A percentile compares a stretch with the other conserved stretches of the same genome.
Conservation (phyloP, 2,113 vertebrate genomes). For the Panthera uncia region DNA sequence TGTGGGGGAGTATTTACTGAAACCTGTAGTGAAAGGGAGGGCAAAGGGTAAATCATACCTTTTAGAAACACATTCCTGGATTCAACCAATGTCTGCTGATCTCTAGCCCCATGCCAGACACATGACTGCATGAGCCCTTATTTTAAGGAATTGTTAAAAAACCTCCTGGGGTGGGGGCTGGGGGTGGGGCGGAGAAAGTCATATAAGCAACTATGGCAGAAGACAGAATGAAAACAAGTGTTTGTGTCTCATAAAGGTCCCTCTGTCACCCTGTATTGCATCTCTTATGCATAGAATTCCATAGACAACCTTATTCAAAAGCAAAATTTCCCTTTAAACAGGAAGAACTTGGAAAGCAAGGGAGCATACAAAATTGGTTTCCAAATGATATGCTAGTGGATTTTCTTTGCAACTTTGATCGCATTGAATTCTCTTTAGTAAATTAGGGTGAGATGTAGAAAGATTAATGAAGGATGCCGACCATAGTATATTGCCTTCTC, state of each 20-base stretch:
- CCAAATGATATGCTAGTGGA: background rate
- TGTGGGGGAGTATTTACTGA: background rate
- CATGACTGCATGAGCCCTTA: background rate
- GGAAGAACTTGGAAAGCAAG: background rate
- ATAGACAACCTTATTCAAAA: background rate
- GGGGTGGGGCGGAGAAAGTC: background rate
- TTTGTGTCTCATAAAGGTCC: background rate
- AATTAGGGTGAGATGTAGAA: background rate
- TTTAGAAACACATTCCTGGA: background rate
- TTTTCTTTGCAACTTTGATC: background rate
- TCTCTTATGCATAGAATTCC: background rate
- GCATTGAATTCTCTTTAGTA: constrained; percentile 4
- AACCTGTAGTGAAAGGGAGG: background rate
- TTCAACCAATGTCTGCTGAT: background rate
- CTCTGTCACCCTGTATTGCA: background rate
- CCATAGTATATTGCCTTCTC: background rate
- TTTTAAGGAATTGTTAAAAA: background rate
- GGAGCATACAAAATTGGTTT: background rate
- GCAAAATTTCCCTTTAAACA: background rate
- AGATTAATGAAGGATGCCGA: background rate
- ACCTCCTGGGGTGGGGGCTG: background rate
- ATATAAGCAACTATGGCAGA: background rate
- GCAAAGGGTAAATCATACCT: background rate
- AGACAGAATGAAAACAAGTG: background rate
- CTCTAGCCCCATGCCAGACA: background rate